phyloP scores from a whole-genome alignment of 2,888 invertebrate genomes.

The Cosmia trapezina region DNA sequence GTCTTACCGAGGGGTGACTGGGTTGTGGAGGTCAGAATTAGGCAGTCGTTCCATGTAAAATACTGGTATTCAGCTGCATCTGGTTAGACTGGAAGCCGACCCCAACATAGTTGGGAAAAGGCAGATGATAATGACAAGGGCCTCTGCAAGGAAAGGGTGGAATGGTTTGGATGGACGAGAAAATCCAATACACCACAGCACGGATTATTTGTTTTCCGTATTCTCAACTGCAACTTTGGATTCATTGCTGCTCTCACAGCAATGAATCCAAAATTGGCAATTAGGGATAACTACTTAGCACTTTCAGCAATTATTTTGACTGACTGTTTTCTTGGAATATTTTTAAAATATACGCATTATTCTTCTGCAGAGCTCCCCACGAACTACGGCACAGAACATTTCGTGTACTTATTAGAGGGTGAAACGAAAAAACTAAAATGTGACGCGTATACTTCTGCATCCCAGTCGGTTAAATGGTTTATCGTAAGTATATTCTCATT shows the following conservation, averaged over 20 bases:
- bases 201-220: neutral
- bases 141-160: neutral
- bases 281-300: no score
- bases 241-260: no score
- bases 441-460: constrained; percentile 27
- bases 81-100: no score
- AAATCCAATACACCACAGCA: neutral
- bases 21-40: no score
- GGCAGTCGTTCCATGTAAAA: no score
- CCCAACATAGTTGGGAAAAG: no score
- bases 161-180: neutral
- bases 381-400: constrained; percentile 34
- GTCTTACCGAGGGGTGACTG: no score
- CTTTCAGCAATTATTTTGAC: neutral
- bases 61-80: no score
- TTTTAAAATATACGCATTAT: neutral
- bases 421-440: constrained; percentile 44
- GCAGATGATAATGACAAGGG: neutral
- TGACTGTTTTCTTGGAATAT: neutral
- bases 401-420: constrained; percentile 36
- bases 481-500: constrained; percentile 47
- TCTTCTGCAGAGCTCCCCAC: constrained; percentile 36
- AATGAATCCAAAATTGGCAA: neutral
- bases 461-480: constrained; percentile 55
- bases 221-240: neutral